Evolutionary conservation across 2,888 invertebrate genomes (phyloP), one percentile per base, ranked within the genome.

Genomic region (Torymus tubicola): DNA sequence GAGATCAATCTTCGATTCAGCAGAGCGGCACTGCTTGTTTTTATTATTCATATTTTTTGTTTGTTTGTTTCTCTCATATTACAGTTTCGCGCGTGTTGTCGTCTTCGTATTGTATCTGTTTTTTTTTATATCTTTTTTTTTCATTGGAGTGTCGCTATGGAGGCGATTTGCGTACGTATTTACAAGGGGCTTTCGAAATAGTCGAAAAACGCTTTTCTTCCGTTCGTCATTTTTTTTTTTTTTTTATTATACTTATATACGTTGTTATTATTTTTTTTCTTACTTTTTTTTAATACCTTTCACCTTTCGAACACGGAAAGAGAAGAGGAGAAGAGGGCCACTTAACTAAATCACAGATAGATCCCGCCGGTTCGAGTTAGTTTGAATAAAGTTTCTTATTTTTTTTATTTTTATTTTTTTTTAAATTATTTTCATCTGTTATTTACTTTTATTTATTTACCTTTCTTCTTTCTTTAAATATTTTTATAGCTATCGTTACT

Each of bases 331-430:
- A 81, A 84, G 84, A 85, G 84, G 85, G 84, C 85, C 85, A 87
- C 86, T 86, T 86, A 87, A 87, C 88, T 87, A 88, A 90, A 89
- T 90, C 88, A 88, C 85, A 84, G 89, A 88, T 85, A 85, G 86
- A 89, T 88, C 88, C 87, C 87, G 83, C 85, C 86, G 85, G 84
- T 86, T 84, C 85, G 85, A 87, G 85, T 78, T 42, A 87, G 85
- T 75, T 81, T 71, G 61, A 78, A 76, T 78, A 73, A 72, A 52
- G 16, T 72, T 75, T 74, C 52, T 75, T 18, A 21, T 68, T 24
- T 60, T n/a, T 60, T 57, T 73, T 14, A 55, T 55, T 52, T 60
- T 52, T 60, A 60, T 16, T 24, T 55, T n/a, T 55, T 50, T 55
- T 75, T 65, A 16, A 42, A 50, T 75, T 52, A 52, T n/a, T 60